A percentile compares a stretch with the other conserved stretches of the same genome.
Evolutionary conservation across 2,797 vertebrate genomes (phyloP).

Genomic region (Oreochromis grahami): DNA sequence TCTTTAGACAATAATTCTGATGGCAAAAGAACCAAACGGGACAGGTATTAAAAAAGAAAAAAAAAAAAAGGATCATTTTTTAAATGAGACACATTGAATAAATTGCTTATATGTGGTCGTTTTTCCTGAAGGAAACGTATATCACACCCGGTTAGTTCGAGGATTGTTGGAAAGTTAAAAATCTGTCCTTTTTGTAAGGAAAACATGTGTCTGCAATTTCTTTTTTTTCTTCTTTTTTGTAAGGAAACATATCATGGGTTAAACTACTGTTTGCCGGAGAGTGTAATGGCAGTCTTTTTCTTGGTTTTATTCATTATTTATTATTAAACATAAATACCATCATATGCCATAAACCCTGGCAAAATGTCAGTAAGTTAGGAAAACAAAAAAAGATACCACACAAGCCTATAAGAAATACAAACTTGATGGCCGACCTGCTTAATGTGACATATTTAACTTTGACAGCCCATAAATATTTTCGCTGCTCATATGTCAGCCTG

Average conservation of each 20-base stretch:
- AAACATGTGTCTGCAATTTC: background rate
- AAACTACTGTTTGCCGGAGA: rapidly evolving
- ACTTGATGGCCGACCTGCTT: background rate
- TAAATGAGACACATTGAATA: background rate
- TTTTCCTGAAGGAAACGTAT: background rate
- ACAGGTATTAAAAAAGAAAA: no score
- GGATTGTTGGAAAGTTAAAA: background rate
- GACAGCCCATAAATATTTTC: conserved; percentile 42
- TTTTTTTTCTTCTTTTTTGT: background rate
- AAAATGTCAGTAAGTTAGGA: background rate
- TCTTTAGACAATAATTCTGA: no score
- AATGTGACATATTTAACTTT: background rate
- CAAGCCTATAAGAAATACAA: background rate
- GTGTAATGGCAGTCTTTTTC: background rate
- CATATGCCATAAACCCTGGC: background rate
- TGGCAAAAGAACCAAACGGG: no score
- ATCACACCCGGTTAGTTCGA: background rate
- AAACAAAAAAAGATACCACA: background rate
- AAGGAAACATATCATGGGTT: background rate
- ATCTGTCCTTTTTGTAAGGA: background rate
- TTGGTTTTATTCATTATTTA: background rate
- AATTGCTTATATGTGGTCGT: background rate
- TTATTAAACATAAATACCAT: background rate
- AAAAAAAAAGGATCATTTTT: no score
- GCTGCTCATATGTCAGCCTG: conserved; percentile 42